A percentile compares a stretch with the other conserved stretches of the same genome.
phyloP scores from a whole-genome alignment of 2,797 vertebrate genomes.

The Buphagus erythrorhynchus region DNA sequence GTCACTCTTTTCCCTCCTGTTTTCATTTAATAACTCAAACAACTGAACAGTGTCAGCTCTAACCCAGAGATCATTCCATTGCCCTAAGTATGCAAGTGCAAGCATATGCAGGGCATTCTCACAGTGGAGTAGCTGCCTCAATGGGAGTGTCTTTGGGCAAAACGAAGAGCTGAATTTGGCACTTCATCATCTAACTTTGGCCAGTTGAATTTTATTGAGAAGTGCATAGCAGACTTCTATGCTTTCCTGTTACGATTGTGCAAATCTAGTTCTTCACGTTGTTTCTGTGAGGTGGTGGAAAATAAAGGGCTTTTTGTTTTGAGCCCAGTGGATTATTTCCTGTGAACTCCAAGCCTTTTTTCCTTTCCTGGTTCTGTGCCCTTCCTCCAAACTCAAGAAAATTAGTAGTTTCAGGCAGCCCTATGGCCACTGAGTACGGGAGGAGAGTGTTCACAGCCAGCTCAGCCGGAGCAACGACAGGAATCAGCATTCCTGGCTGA shows the following conservation, averaged over 20 bases:
- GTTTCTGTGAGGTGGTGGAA: background rate
- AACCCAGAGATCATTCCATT: fast-evolving
- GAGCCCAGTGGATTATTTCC: background rate
- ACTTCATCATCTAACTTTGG: background rate
- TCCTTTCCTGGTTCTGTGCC: background rate
- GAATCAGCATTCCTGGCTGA: background rate
- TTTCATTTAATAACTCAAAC: background rate
- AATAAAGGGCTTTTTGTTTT: conserved; percentile 2
- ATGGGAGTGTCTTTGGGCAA: background rate
- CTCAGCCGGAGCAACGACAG: background rate
- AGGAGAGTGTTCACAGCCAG: background rate
- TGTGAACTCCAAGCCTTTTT: background rate
- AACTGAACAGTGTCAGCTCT: background rate
- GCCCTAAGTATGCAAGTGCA: background rate
- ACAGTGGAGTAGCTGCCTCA: background rate
- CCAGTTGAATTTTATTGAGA: background rate
- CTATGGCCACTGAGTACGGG: too few species aligned
- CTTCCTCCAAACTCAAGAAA: background rate
- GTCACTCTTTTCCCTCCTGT: background rate
- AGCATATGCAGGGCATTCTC: background rate
- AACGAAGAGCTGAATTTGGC: background rate
- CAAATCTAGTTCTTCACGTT: background rate
- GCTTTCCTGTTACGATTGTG: background rate
- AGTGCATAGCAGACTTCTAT: background rate
- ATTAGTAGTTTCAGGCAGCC: background rate